Evolutionary conservation across 92 coral and sea anemone genomes (phyloP).

Genomic region (Desmophyllum pertusum): DNA sequence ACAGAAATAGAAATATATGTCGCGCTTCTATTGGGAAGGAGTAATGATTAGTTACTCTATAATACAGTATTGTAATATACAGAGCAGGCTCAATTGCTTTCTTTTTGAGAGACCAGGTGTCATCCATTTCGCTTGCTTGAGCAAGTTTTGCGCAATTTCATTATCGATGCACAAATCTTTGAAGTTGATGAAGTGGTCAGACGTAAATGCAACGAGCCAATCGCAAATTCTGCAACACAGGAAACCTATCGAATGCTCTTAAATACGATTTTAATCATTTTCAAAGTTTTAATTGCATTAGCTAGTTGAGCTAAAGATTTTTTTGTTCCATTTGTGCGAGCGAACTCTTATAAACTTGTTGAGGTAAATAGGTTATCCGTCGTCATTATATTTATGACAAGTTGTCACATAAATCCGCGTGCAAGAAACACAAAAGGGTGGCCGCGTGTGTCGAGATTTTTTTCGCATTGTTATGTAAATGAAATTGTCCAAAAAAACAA

Average conservation of each 20-base stretch:
- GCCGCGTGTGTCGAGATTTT: constrained; percentile 64
- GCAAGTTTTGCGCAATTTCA: constrained; percentile 20
- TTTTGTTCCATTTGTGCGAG: constrained; percentile 31
- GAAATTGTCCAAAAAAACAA: constrained; percentile 67
- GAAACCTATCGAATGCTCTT: constrained; percentile 17
- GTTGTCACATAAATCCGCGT: constrained; percentile 69
- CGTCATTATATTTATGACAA: constrained; percentile 27
- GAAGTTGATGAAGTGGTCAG: constrained; percentile 13
- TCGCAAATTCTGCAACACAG: constrained; percentile 6
- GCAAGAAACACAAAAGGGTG: constrained; percentile 53
- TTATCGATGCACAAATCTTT: constrained; percentile 30
- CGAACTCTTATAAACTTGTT: constrained; percentile 37
- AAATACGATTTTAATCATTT: constrained; percentile 29
- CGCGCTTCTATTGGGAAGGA: constrained; percentile 39
- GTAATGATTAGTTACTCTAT: constrained; percentile 44
- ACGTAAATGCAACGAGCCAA: background rate
- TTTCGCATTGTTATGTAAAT: constrained; percentile 76
- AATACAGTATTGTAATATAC: constrained; percentile 47
- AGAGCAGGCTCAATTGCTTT: constrained; percentile 46
- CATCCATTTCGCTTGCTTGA: background rate
- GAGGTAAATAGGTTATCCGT: constrained; percentile 43
- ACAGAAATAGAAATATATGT: constrained; percentile 48
- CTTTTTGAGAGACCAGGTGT: constrained; percentile 59
- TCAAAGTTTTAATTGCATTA: constrained; percentile 35
- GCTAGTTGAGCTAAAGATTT: background rate